A percentile compares a stretch with the other conserved stretches of the same genome.
Evolutionary conservation across 2,797 vertebrate species (phyloP).

Genomic region (Sebastiscus tertius): DNA sequence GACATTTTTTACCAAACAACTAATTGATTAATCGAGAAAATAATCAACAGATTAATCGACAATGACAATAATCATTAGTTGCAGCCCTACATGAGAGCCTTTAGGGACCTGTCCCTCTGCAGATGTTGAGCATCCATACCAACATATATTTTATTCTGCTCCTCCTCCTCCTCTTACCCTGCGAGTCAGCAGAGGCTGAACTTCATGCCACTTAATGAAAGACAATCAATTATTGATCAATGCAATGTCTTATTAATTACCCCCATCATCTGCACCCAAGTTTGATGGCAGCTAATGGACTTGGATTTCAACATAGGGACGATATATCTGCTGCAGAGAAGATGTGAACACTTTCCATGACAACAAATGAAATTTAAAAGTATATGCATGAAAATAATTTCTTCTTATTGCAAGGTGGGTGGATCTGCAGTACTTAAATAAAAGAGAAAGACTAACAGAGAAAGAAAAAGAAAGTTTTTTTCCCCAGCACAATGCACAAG

Average conservation of each 20-base stretch:
- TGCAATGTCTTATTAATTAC: slow-evolving; percentile 72
- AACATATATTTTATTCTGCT: slow-evolving; percentile 9
- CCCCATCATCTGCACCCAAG: slow-evolving; percentile 52
- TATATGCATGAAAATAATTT: background rate
- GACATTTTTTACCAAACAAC: too few species aligned
- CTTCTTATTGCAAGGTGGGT: background rate
- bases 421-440: background rate
- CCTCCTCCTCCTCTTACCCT: background rate
- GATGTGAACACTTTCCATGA: slow-evolving; percentile 13
- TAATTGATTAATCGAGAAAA: too few species aligned
- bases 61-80: too few species aligned
- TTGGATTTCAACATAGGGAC: slow-evolving; percentile 36
- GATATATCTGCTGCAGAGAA: slow-evolving; percentile 5
- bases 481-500: slow-evolving; percentile 33
- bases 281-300: slow-evolving; percentile 49
- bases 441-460: background rate
- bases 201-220: slow-evolving; percentile 57
- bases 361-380: slow-evolving; percentile 24
- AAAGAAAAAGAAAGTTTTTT: slow-evolving; percentile 24
- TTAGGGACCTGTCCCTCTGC: background rate
- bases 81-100: background rate
- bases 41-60: too few species aligned
- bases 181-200: slow-evolving; percentile 34
- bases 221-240: slow-evolving; percentile 69
- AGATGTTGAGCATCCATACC: background rate